Evolutionary conservation across 2,888 invertebrate species (phyloP).

Genomic region (Acrobeloides nanus): DNA sequence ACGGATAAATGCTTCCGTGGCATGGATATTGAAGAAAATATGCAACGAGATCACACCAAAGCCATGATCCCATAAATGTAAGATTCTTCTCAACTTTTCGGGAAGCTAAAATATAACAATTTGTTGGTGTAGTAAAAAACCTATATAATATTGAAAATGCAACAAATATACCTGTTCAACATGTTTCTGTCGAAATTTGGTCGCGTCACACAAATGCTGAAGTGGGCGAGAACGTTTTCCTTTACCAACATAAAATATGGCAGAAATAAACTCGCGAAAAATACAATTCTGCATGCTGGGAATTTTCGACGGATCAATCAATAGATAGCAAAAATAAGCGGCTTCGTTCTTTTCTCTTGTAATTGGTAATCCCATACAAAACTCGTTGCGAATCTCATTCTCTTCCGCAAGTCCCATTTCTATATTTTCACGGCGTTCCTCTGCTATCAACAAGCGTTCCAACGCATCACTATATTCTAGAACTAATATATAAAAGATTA

Average conservation of each 20-base stretch:
- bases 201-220: constrained; percentile 81
- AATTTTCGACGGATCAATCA: constrained; percentile 33
- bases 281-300: constrained; percentile 11
- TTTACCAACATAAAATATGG: constrained; percentile 92
- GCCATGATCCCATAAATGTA: constrained; percentile 76
- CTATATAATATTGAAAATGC: constrained; percentile 1
- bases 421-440: constrained; percentile 8
- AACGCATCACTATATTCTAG: constrained; percentile 25
- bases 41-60: constrained; percentile 82
- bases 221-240: constrained; percentile 81
- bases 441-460: constrained; percentile 15
- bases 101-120: constrained; percentile 25
- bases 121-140: constrained; percentile 4
- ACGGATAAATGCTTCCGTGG: constrained; percentile 82
- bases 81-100: constrained; percentile 70
- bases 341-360: constrained; percentile 16
- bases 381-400: constrained; percentile 24
- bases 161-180: background rate
- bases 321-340: constrained; percentile 39
- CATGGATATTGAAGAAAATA: constrained; percentile 79
- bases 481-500: too few relatives aligned
- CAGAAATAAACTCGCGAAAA: constrained; percentile 72
- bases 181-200: constrained; percentile 55
- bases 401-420: constrained; percentile 23
- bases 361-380: too few relatives aligned